Base-by-base conservation (phyloP, 1,140 invertebrate species). In the Popillia japonica region DNA sequence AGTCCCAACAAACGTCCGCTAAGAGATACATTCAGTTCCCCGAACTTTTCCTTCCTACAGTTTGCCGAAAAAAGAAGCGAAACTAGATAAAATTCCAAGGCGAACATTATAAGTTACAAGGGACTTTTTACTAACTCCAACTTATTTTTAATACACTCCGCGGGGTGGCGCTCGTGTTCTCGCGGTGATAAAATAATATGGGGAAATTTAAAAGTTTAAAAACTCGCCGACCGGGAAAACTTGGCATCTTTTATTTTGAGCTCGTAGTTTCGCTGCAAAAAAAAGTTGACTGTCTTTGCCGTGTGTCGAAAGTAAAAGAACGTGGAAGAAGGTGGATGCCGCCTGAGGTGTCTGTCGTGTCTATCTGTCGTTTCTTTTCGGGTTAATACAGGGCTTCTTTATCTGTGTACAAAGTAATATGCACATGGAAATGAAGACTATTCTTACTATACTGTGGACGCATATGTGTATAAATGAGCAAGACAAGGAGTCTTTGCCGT, bases 91-190 rank as follows among this genome's bases (percentile, higher is more conserved):
- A 68, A 68, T 68, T 68, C 61, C 27, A 23, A 17, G 61, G 61
- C 48, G 61, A 68, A 68, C 61, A 68, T 68, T 68, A 68, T 68
- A 68, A 68, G 61, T 68, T 68, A 68, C 61, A 68, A 68, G 22
- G 9, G 61, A 68, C 61, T 68, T 68, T 34, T 17, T 34, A 22
- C 22, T 34, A 68, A 68, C 61, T 68, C 27, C 61, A 11, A 34
- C 22, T 68, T 68, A 68, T 68, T 68, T 68, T 20, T 68, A 68
- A 68, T 68, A 68, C 61, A 22, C 61, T 68, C 61, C 61, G 61
- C 61, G 61, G 61, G 61, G 61, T 68, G 61, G 61, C 22, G 61
- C 22, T 23, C 61, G 20, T 68, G 61, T 68, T 68, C 61, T 68
- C 61, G 61, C 20, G 20, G 61, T 68, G 22, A 68, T 68, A 68